Evolutionary conservation across 2,797 vertebrate genomes (phyloP).

Genomic region (Pteropus rufus): DNA sequence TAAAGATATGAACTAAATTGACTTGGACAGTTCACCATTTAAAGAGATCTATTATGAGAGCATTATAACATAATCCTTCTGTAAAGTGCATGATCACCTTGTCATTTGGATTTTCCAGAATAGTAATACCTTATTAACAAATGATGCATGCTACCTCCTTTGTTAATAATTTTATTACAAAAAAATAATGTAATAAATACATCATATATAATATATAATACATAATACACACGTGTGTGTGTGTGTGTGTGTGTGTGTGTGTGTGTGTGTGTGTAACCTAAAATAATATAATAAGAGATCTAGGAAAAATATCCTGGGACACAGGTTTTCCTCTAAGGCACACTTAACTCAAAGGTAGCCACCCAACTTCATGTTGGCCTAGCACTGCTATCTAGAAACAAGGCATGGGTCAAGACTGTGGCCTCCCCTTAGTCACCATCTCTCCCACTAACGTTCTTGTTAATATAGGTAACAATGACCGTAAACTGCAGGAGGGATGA

Average conservation of each 20-base stretch:
- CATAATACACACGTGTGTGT: neutral
- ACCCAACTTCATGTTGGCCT: neutral
- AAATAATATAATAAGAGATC: neutral
- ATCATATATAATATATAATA: neutral
- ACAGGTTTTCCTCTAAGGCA: neutral
- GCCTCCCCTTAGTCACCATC: neutral
- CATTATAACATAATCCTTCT: neutral
- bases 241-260: no score
- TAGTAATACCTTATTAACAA: neutral
- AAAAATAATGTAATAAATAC: neutral
- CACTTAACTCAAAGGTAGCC: neutral
- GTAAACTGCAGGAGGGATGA: neutral
- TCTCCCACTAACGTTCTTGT: neutral
- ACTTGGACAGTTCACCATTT: neutral
- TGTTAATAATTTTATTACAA: neutral
- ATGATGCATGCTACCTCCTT: neutral
- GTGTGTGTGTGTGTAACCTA: neutral
- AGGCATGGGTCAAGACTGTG: neutral
- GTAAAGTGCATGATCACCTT: neutral
- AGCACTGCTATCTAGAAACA: neutral
- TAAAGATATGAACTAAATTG: neutral
- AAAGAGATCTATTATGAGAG: neutral
- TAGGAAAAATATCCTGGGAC: neutral
- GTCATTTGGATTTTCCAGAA: constrained; percentile 9
- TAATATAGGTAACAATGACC: neutral